A percentile compares a stretch with the other conserved stretches of the same genome.
phyloP scores from a whole-genome alignment of 2,113 vertebrate genomes.

The Lanius collurio region DNA sequence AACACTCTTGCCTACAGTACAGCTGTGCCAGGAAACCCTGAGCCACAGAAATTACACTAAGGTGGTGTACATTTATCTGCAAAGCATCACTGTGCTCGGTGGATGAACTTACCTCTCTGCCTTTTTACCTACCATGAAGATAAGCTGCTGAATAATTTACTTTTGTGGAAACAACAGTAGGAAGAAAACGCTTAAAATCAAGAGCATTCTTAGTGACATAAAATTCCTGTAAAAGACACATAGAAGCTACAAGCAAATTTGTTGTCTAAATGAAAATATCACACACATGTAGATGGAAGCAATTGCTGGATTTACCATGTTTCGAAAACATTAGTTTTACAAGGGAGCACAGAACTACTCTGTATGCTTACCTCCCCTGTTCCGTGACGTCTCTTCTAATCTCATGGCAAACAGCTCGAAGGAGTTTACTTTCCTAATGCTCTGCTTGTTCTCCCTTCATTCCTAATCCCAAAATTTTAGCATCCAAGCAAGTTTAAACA shows the following conservation, averaged over 20 bases:
- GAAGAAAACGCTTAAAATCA: neutral
- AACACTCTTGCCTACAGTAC: neutral
- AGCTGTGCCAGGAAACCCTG: neutral
- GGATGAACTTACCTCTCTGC: neutral
- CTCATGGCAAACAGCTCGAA: neutral
- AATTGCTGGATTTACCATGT: neutral
- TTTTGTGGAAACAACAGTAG: neutral
- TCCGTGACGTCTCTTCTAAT: neutral
- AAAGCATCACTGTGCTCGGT: neutral
- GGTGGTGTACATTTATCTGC: neutral
- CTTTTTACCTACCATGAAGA: neutral
- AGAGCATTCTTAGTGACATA: neutral
- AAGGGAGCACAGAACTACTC: neutral
- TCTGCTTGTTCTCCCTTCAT: neutral
- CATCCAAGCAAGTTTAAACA: neutral
- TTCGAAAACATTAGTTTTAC: neutral
- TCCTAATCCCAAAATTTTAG: neutral
- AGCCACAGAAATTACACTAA: neutral
- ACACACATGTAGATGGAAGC: neutral
- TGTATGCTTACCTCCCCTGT: neutral
- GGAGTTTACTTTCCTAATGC: neutral
- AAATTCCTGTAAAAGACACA: neutral
- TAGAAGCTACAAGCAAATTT: neutral
- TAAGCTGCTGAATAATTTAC: neutral
- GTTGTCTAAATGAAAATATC: neutral